Evolutionary conservation across 2,797 vertebrate species (phyloP).

Genomic region (Chaetophractus vellerosus): DNA sequence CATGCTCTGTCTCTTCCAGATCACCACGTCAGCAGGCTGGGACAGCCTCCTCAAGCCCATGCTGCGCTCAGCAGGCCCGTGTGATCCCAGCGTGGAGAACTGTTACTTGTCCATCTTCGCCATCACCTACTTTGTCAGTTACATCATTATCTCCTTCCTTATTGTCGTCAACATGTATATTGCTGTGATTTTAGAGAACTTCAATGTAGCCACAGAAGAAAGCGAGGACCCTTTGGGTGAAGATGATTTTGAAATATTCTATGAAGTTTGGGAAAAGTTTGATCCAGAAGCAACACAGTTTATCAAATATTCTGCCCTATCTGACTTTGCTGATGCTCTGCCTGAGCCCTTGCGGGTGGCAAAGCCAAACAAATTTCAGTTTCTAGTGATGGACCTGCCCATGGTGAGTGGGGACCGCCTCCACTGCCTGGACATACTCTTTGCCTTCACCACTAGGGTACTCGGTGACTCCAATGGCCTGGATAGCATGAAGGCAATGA

Average conservation of each 20-base stretch:
- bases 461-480: slow-evolving; percentile 86
- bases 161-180: slow-evolving; percentile 92
- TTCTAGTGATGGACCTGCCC: slow-evolving; percentile 90
- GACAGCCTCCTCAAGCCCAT: slow-evolving; percentile 86
- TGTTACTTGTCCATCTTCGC: slow-evolving; percentile 75
- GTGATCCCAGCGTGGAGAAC: neutral
- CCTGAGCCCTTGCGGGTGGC: slow-evolving; percentile 89
- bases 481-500: slow-evolving; percentile 85
- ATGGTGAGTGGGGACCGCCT: slow-evolving; percentile 90
- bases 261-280: slow-evolving; percentile 90
- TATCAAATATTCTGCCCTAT: slow-evolving; percentile 88
- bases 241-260: slow-evolving; percentile 92
- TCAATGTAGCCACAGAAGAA: slow-evolving; percentile 90
- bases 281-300: slow-evolving; percentile 91
- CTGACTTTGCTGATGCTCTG: slow-evolving; percentile 90
- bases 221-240: slow-evolving; percentile 89
- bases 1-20: slow-evolving; percentile 91
- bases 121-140: slow-evolving; percentile 90
- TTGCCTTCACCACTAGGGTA: slow-evolving; percentile 90
- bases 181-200: slow-evolving; percentile 91
- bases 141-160: slow-evolving; percentile 90
- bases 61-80: slow-evolving; percentile 13
- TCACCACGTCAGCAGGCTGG: slow-evolving; percentile 91
- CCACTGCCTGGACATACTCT: slow-evolving; percentile 91
- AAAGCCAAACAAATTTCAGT: slow-evolving; percentile 89